Percentiles rank a stretch among this genome's conserved stretches.
Evolutionary conservation across 1,140 invertebrate species (phyloP).

Genomic region (Andrena cerasifolii): DNA sequence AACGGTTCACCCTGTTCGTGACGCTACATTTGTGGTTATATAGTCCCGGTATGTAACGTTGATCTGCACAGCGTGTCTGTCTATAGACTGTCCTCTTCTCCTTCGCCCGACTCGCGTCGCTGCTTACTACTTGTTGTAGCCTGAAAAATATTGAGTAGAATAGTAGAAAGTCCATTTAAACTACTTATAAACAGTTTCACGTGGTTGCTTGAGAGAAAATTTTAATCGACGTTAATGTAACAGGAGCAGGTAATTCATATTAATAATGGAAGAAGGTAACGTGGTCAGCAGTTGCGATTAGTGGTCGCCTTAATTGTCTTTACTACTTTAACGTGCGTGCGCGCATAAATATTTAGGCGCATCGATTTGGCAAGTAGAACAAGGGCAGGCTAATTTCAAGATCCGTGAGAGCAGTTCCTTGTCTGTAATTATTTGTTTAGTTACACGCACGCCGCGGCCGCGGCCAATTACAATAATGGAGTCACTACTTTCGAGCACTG

Average conservation of each 20-base stretch:
- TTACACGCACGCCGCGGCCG: neutral
- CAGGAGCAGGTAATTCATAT: neutral
- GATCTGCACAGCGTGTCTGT: no score
- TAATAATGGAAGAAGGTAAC: neutral
- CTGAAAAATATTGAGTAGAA: no score
- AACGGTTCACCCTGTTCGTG: no score
- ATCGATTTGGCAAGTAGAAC: neutral
- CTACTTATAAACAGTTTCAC: no score
- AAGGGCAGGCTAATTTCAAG: constrained; percentile 4
- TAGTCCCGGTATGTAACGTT: no score
- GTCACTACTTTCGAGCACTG: neutral
- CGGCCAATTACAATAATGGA: neutral
- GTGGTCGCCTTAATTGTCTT: neutral
- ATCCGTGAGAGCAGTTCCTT: neutral
- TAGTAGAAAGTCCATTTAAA: no score
- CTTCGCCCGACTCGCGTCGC: no score
- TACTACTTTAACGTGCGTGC: constrained; percentile 5
- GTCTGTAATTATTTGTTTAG: constrained; percentile 12
- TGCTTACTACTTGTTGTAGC: no score
- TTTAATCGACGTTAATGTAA: no score
- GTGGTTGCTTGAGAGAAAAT: no score
- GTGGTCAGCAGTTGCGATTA: neutral
- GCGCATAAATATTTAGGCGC: neutral
- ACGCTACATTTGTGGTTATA: no score
- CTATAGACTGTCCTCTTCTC: no score